Evolutionary conservation across 2,888 invertebrate genomes (phyloP).

Genomic region (Mechanitis mazaeus): DNA sequence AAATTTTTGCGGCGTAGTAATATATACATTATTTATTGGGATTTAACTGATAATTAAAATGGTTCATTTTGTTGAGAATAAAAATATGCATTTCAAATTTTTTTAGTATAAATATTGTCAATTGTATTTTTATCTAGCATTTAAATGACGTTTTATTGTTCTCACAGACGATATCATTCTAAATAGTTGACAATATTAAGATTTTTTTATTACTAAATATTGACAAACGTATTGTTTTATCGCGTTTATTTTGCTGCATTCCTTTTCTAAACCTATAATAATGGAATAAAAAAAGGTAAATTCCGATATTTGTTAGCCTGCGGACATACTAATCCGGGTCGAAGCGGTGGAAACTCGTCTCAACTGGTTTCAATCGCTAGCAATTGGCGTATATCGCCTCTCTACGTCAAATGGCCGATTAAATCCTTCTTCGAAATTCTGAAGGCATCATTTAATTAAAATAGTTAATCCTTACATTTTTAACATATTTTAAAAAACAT

Average conservation of each 20-base stretch:
- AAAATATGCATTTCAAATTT: neutral
- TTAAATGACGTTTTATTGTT: neutral
- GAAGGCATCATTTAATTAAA: too few species aligned
- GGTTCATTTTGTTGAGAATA: too few species aligned
- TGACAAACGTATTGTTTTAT: neutral
- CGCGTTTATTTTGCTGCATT: neutral
- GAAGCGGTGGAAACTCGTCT: neutral
- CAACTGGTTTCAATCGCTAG: neutral
- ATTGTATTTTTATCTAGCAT: neutral
- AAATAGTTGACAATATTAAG: neutral
- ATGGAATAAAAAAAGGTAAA: neutral
- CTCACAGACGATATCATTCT: neutral
- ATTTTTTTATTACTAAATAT: neutral
- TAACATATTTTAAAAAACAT: too few species aligned
- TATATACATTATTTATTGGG: too few species aligned
- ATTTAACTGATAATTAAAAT: too few species aligned
- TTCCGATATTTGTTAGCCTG: slow-evolving; percentile 2
- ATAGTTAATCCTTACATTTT: too few species aligned
- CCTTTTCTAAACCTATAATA: neutral
- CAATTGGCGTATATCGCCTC: neutral
- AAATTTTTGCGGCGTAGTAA: too few species aligned
- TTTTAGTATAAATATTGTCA: neutral
- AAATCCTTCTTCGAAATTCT: too few species aligned
- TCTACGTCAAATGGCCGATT: too few species aligned
- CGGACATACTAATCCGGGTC: slow-evolving; percentile 1